Percentiles rank a stretch among this genome's conserved stretches.
Conservation (phyloP, 1,140 invertebrate genomes). For the Procambarus virginalis region DNA sequence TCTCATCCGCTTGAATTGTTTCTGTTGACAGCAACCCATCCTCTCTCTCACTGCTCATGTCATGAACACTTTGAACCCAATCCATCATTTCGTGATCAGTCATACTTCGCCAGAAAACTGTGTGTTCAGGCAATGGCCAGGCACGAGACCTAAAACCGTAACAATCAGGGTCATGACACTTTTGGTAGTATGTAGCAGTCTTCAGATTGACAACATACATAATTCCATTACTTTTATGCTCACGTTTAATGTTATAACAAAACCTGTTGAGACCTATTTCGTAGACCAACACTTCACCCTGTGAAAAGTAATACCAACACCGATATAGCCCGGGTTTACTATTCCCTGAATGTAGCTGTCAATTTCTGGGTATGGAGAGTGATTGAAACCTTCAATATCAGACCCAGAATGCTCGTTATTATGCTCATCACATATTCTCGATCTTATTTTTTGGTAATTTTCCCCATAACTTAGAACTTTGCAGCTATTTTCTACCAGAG, state of each 20-base stretch:
- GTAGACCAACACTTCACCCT: constrained; percentile 77
- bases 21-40: neutral
- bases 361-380: constrained; percentile 78
- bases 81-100: constrained; percentile 19
- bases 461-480: constrained; percentile 50
- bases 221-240: constrained; percentile 82
- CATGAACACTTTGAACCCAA: neutral
- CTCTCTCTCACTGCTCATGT: neutral
- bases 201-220: constrained; percentile 79
- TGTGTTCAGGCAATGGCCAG: constrained; percentile 72
- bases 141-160: constrained; percentile 74
- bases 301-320: constrained; percentile 75
- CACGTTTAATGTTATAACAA: constrained; percentile 80
- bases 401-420: neutral
- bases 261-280: constrained; percentile 79
- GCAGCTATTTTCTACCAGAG: constrained; percentile 73
- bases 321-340: constrained; percentile 77
- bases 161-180: constrained; percentile 82
- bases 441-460: neutral
- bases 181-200: constrained; percentile 78
- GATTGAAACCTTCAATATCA: constrained; percentile 22
- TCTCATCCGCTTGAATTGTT: neutral
- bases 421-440: neutral
- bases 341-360: constrained; percentile 77
- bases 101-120: constrained; percentile 45